These are phyloP conservation scores for Danio kyathit DNA, from an alignment of 2,797 vertebrate genomes.

Conservation along the genomic window DNA sequence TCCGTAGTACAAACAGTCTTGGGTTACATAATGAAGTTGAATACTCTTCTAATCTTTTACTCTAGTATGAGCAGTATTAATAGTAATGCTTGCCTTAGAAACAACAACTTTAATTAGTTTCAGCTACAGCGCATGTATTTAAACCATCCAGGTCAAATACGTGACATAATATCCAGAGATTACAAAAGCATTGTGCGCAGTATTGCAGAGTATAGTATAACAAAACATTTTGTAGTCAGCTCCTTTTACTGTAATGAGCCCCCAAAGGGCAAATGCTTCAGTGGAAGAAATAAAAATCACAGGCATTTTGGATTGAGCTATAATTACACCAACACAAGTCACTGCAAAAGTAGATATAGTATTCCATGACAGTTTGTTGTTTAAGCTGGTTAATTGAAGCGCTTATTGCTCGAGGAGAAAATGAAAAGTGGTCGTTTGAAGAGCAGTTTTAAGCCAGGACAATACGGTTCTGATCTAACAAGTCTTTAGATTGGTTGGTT, in stretches of 20 bases:
- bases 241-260: slow-evolving; percentile 36
- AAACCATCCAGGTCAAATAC: not conserved
- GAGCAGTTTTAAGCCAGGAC: not conserved
- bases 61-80: not conserved
- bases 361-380: slow-evolving; percentile 11
- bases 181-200: not conserved
- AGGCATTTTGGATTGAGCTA: slow-evolving; percentile 16
- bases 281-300: slow-evolving; percentile 16
- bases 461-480: not conserved
- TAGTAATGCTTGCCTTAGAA: not conserved
- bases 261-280: slow-evolving; percentile 41
- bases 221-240: slow-evolving; percentile 38
- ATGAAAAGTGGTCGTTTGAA: not conserved
- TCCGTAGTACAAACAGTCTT: not conserved
- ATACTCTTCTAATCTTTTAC: not conserved
- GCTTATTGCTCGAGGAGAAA: not conserved
- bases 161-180: not conserved
- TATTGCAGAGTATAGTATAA: not conserved
- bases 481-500: not conserved
- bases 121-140: not conserved
- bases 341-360: not conserved
- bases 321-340: slow-evolving; percentile 42
- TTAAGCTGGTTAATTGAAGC: slow-evolving; percentile 9
- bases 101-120: not conserved
- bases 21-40: not conserved